phyloP scores from a whole-genome alignment of 2,797 vertebrate genomes.

The Crypturellus tataupa region DNA sequence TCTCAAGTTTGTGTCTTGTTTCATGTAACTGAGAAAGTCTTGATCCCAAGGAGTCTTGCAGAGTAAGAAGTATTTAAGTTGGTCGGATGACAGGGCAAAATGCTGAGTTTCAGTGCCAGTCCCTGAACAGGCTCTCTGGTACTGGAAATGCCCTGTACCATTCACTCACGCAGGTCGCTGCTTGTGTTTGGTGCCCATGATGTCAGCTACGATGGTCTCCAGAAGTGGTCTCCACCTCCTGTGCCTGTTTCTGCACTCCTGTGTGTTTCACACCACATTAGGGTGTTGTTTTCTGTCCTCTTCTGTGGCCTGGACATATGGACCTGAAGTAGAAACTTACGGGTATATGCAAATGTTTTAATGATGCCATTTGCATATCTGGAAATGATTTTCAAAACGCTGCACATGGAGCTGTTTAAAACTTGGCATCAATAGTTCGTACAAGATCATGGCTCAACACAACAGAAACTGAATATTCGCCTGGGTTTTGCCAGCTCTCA shows the following conservation, averaged over 20 bases:
- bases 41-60: background rate
- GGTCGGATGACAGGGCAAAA: background rate
- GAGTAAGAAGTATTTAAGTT: background rate
- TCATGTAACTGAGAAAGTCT: background rate
- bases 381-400: slow-evolving; percentile 72
- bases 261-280: background rate
- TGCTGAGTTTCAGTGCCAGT: background rate
- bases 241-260: rapidly evolving
- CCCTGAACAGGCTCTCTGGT: background rate
- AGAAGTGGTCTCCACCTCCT: background rate
- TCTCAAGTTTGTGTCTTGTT: background rate
- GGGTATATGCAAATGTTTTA: slow-evolving; percentile 75
- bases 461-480: slow-evolving; percentile 69
- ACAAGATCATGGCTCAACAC: slow-evolving; percentile 67
- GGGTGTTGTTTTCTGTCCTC: slow-evolving; percentile 52
- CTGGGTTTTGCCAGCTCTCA: slow-evolving; percentile 68
- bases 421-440: slow-evolving; percentile 64
- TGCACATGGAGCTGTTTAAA: slow-evolving; percentile 74
- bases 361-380: slow-evolving; percentile 76
- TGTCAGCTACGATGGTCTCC: background rate
- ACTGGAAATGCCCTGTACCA: rapidly evolving
- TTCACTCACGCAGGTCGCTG: background rate
- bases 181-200: background rate
- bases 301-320: slow-evolving; percentile 67
- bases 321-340: slow-evolving; percentile 52